phyloP scores from a whole-genome alignment of 2,888 invertebrate genomes.

The Lapara coniferarum region DNA sequence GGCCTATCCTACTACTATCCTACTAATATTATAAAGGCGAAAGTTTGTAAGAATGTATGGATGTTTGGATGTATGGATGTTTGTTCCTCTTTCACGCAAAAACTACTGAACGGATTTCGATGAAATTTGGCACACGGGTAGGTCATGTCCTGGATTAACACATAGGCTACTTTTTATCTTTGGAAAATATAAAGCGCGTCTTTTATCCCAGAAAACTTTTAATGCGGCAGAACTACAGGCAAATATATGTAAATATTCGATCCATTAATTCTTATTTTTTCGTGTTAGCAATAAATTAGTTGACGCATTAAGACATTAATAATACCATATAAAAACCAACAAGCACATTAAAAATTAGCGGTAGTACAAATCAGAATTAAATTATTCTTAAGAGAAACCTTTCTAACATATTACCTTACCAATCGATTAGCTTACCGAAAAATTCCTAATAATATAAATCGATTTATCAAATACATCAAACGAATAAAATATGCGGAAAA shows the following conservation, averaged over 20 bases:
- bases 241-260: neutral
- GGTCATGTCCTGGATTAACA: too few relatives aligned
- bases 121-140: too few relatives aligned
- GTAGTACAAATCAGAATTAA: slow-evolving; percentile 5
- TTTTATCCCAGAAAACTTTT: too few relatives aligned
- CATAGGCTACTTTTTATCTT: too few relatives aligned
- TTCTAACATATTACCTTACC: neutral
- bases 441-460: neutral
- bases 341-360: neutral
- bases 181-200: too few relatives aligned
- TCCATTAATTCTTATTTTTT: neutral
- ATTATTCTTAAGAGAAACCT: neutral
- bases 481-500: neutral
- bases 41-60: too few relatives aligned
- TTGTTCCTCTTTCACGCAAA: too few relatives aligned
- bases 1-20: too few relatives aligned
- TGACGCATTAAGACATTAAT: neutral
- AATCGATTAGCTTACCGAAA: slow-evolving; percentile 2
- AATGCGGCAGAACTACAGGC: too few relatives aligned
- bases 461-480: neutral
- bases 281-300: neutral
- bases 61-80: too few relatives aligned
- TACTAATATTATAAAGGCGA: too few relatives aligned
- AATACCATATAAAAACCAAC: slow-evolving; percentile 1
- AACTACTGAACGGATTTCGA: too few relatives aligned